Base-by-base conservation (phyloP, 64 coral and sea anemone genomes). In the Stichodactyla helianthus region DNA sequence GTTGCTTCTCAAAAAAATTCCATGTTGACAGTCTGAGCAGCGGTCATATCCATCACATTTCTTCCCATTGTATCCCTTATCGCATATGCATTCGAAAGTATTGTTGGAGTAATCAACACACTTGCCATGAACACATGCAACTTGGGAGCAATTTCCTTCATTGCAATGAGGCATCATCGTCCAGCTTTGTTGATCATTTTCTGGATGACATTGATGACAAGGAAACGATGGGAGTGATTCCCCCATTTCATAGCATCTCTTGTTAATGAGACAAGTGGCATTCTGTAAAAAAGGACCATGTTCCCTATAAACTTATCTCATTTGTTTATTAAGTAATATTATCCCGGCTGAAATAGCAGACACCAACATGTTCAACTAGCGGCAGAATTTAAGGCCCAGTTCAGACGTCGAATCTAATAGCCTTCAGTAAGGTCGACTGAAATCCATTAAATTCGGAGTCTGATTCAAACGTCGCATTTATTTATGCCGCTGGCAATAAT, bases 11-110 rank as follows among this genome's bases (percentile, higher is more conserved):
- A 23, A 6, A 54, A 80, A 74, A 28, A 74, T n/a, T 5, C 68
- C 68, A 28, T 74, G 68, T 31, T 28, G n/a, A 13, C 68, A 74
- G 10, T 0, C 6, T 12, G 68, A 13, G 25, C 68, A 74, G 3
- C 23, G 0, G 27, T 31, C 25, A 4, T 74, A 28, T 12, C 11
- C 5, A 77, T 28, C 17, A 77, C 54, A 87, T 25, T 5, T 19
- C 20, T 25, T 87, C 52, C 86, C 88, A 44, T 19, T 84, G 44
- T 83, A 91, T 85, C 83, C 89, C 13, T 62, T 82, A 53, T 91
- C 16, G 11, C 89, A 91, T 55, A 86, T 35, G 44, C 89, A 91
- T 19, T 55, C 50, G 20, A 50, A 91, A 19, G 67, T 86, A 50
- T 54, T 77, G 22, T 79, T 55, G 19, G 27, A 25, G 56, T 74